Conservation (phyloP, 2,888 invertebrate genomes). For the Atherix ibis region DNA sequence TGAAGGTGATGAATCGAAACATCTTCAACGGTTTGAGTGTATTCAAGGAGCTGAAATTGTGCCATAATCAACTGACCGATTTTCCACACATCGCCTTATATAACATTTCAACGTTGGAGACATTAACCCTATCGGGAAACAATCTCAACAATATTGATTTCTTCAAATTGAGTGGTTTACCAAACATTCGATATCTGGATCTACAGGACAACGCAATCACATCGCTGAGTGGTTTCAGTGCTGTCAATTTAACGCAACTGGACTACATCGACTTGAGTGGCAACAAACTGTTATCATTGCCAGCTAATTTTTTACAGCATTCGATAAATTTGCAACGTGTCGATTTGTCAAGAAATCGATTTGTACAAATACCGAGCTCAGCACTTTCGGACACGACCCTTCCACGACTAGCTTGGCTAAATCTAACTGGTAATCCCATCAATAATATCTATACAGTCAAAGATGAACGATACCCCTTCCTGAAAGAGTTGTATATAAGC, state of each 20-base stretch:
- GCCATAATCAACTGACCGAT: conserved; percentile 54
- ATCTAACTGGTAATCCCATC: conserved; percentile 70
- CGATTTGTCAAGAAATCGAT: conserved; percentile 62
- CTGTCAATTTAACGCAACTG: conserved; percentile 56
- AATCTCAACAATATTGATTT: conserved; percentile 55
- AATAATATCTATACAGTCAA: conserved; percentile 53
- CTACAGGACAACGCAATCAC: conserved; percentile 59
- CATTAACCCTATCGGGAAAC: conserved; percentile 51
- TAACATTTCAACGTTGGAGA: conserved; percentile 60
- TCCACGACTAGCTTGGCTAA: conserved; percentile 56
- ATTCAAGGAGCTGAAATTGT: conserved; percentile 59
- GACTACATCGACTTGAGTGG: conserved; percentile 59
- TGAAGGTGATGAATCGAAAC: conserved; percentile 50
- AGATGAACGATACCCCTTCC: conserved; percentile 54
- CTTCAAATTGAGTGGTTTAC: conserved; percentile 57
- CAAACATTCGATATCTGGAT: conserved; percentile 57
- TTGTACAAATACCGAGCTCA: conserved; percentile 58
- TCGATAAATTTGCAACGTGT: conserved; percentile 55
- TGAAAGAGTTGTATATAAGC: conserved; percentile 68
- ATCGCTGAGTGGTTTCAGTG: conserved; percentile 58
- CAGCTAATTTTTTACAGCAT: conserved; percentile 65
- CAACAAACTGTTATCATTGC: conserved; percentile 57
- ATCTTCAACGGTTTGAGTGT: conserved; percentile 60
- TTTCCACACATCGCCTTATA: conserved; percentile 65
- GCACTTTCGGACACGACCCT: conserved; percentile 59